Evolutionary conservation across 2,888 invertebrate species (phyloP), one percentile per base, ranked within the genome.

Genomic region (Sminthurinus aureus): DNA sequence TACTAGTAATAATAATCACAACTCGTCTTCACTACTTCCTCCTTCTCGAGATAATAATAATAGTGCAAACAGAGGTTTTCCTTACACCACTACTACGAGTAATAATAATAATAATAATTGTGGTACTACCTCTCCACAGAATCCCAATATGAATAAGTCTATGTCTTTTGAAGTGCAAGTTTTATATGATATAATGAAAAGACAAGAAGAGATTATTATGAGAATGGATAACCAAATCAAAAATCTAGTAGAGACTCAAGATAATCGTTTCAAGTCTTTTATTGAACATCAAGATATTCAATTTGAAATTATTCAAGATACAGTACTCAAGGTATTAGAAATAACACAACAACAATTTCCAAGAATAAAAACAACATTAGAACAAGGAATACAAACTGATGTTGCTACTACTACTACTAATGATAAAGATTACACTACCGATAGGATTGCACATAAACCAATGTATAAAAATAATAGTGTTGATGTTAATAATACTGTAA

Each of bases 151-250:
- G 76, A 52, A 18, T 58, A 58, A 81, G 11, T 22, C 58, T 18
- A 74, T 24, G 20, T 73, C 51, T 58, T 74, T 81, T 58, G 80
- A 81, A 73, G 73, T 74, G 2, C 80, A 71, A 51, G 74, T 81
- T 20, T 73, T 81, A 38, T 81, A 81, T 58, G 80, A 81, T 73
- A n/a, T 81, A n/a, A 81, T 81, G 26, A 81, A 81, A 51, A 81
- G 69, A 22, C 80, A 81, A 58, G 80, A 81, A 81, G 80, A 81
- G 26, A 58, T 58, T 3, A 81, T 81, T 52, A 18, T 20, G 15
- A 38, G 38, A 13, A 24, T 83, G 71, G 79, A 79, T 8, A 52
- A 18, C 18, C 69, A 81, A 51, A 20, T 81, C 24, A 51, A 73
- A 18, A 0, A n/a, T 12, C 13, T 81, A 12, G 20, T 52, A 0